phyloP scores from a whole-genome alignment of 2,797 vertebrate genomes.

The Nothura maculosa region DNA sequence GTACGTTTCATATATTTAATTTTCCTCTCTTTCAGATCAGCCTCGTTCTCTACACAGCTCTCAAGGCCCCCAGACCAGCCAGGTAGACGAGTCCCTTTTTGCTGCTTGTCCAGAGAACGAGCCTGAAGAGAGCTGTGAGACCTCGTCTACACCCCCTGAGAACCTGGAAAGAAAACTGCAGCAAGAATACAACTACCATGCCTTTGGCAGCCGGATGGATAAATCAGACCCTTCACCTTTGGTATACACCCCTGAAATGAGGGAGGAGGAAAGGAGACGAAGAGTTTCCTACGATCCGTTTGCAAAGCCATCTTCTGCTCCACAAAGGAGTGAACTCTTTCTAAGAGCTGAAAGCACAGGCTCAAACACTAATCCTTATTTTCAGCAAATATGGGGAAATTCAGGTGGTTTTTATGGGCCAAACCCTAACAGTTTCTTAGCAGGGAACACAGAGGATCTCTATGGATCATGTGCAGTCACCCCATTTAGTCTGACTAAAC shows the following conservation, averaged over 20 bases:
- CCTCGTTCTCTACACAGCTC: constrained; percentile 90
- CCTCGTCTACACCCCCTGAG: not conserved
- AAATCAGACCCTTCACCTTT: constrained; percentile 20
- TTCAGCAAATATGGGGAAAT: not conserved
- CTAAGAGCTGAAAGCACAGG: constrained; percentile 19
- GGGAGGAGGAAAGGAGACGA: constrained; percentile 70
- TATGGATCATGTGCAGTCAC: not conserved
- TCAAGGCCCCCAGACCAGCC: constrained; percentile 76
- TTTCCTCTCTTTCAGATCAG: constrained; percentile 79
- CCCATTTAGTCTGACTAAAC: constrained; percentile 35
- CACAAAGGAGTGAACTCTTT: not conserved
- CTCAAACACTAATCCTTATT: not conserved
- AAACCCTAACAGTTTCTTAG: not conserved
- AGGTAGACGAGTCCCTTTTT: constrained; percentile 83
- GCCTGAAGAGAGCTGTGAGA: constrained; percentile 72
- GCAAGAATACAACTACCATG: constrained; percentile 90
- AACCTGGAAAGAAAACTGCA: constrained; percentile 88
- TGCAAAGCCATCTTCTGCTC: not conserved
- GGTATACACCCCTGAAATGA: not conserved
- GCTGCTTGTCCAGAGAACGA: constrained; percentile 26
- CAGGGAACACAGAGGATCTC: not conserved
- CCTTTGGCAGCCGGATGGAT: constrained; percentile 80
- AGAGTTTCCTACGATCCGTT: constrained; percentile 73
- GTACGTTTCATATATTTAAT: not conserved
- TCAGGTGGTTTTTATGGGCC: not conserved